Base-by-base conservation (phyloP, 2,888 invertebrate genomes). In the Dichetophora obliterata region DNA sequence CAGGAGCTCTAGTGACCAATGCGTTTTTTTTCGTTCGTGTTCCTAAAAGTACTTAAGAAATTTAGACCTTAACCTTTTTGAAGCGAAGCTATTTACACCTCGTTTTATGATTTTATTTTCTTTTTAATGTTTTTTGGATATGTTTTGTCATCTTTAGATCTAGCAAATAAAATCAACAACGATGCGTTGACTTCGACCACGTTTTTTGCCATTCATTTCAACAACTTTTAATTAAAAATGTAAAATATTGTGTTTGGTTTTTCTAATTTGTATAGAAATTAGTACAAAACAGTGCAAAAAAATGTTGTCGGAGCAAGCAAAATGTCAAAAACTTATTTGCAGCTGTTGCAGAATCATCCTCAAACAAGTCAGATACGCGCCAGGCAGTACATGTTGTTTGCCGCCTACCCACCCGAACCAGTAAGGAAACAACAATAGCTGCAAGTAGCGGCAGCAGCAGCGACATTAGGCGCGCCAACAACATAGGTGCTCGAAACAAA, bases 401-500 rank as follows among this genome's bases (percentile, higher is more conserved):
- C 71, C 75, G 52, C 61, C 77, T 75, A 70, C 37, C 50, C 24
- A 34, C 27, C 74, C 54, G 22, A 50, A 43, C 65, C 24, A 82
- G 81, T 82, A 82, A 82, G 82, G 83, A 61, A 63, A 50, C 75
- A 34, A 78, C 54, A 72, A 68, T 63, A 81, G 75, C 65, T n/a
- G 27, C 68, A 69, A 68, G 61, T 75, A 73, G 37, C 68, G 43
- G 31, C 76, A 50, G 65, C 57, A 14, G 48, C 27, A 50, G 19
- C 61, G 16, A 52, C 57, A 76, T 70, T 52, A 54, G 65, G 65
- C 54, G 71, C 74, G 79, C 22, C 57, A 54, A 57, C 57, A 54
- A 57, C 52, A 68, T 84, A 43, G 43, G 43, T 43, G 43, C 43
- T 43, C 43, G 43, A 43, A 84, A 84, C 86, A 84, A 86, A 84